These are phyloP conservation scores for Coelopa pilipes DNA, from an alignment of 2,888 invertebrate species.

Conservation along the genomic window DNA sequence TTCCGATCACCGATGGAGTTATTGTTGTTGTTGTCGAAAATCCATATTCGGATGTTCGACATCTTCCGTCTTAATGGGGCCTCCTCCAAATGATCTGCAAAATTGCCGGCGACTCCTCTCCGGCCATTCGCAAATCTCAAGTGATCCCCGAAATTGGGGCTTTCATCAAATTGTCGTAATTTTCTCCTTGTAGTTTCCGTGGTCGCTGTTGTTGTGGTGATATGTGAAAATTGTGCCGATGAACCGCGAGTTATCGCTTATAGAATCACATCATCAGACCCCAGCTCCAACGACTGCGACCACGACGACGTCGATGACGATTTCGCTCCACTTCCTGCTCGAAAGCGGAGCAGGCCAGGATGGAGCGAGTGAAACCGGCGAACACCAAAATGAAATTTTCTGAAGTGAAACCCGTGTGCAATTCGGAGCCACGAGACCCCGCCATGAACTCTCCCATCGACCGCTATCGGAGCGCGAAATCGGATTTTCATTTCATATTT, in stretches of 20 bases:
- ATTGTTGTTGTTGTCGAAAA: background rate
- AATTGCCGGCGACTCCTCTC: background rate
- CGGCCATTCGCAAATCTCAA: background rate
- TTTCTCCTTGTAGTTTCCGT: background rate
- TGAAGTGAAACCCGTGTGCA: background rate
- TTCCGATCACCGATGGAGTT: background rate
- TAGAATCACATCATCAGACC: no score
- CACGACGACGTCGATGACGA: no score
- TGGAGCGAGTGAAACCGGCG: no score
- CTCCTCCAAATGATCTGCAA: background rate
- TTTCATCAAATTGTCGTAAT: conserved; percentile 7
- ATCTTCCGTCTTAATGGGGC: no score
- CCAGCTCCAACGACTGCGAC: no score
- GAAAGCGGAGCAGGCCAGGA: no score
- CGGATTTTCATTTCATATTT: conserved; percentile 2
- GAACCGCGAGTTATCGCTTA: no score
- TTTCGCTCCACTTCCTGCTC: no score
- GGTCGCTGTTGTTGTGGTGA: conserved; percentile 4
- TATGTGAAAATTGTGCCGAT: background rate
- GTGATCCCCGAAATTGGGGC: background rate
- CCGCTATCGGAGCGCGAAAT: background rate
- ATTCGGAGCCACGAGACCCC: background rate
- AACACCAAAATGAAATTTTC: no score
- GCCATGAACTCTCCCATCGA: background rate
- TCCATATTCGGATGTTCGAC: no score